Percentiles rank a stretch among this genome's conserved stretches.
These are phyloP conservation scores for Chalcis sispes DNA, from an alignment of 2,888 invertebrate genomes.

Conservation along the genomic window DNA sequence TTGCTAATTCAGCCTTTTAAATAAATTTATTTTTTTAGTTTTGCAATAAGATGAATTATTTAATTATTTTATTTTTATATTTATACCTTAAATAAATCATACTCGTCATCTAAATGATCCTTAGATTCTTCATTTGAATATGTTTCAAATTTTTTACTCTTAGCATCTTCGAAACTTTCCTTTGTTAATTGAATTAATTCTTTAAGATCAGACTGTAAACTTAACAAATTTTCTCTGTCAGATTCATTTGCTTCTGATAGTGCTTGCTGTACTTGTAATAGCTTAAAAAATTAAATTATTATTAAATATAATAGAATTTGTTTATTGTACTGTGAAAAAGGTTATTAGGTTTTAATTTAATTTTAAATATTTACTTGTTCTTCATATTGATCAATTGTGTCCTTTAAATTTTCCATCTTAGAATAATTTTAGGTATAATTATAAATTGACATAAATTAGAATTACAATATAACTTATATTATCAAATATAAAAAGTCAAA, in stretches of 20 bases:
- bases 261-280: constrained; percentile 81
- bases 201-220: constrained; percentile 81
- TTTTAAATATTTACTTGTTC: constrained; percentile 65
- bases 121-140: constrained; percentile 61
- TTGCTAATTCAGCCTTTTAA: constrained; percentile 72
- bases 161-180: constrained; percentile 77
- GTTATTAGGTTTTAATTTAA: not conserved
- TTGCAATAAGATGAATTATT: not conserved
- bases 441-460: constrained; percentile 6
- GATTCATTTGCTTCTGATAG: constrained; percentile 76
- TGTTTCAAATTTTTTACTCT: constrained; percentile 65
- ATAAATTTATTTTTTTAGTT: constrained; percentile 19
- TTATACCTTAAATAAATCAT: constrained; percentile 83
- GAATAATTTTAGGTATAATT: constrained; percentile 61
- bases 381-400: constrained; percentile 68
- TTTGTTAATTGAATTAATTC: constrained; percentile 84
- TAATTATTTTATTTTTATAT: too few relatives aligned
- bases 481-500: not conserved
- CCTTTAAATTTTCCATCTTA: constrained; percentile 64
- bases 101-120: constrained; percentile 78
- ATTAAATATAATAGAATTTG: not conserved
- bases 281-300: constrained; percentile 73
- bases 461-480: not conserved
- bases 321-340: not conserved
- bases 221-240: constrained; percentile 79